phyloP scores from a whole-genome alignment of 2,797 vertebrate species.

The Eospalax fontanierii region DNA sequence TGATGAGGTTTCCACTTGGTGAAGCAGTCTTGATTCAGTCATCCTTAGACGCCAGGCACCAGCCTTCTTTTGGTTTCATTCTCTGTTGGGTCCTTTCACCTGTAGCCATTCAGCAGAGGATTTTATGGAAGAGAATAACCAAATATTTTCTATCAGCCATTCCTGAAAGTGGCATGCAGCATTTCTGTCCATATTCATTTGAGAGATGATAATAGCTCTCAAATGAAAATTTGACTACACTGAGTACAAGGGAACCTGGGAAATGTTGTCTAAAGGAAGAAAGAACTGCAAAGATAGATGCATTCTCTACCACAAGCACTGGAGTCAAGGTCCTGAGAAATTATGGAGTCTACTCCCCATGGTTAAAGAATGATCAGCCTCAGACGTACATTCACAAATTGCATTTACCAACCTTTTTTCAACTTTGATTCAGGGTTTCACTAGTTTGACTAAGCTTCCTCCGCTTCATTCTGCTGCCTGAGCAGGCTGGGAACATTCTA shows the following conservation, averaged over 20 bases:
- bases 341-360: neutral
- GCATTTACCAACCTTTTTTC: conserved; percentile 14
- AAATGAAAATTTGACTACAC: neutral
- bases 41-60: neutral
- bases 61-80: neutral
- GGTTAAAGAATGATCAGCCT: neutral
- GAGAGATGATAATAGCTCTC: neutral
- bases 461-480: neutral
- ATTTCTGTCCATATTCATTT: conserved; percentile 1
- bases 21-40: neutral
- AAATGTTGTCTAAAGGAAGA: neutral
- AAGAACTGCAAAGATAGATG: too few relatives aligned
- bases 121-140: neutral
- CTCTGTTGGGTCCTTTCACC: too few relatives aligned
- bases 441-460: neutral
- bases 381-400: conserved; percentile 20
- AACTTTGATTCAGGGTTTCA: neutral
- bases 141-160: neutral
- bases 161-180: neutral
- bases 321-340: neutral
- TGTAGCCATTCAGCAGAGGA: neutral
- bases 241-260: neutral
- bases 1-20: neutral
- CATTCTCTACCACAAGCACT: neutral
- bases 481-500: neutral